Evolutionary conservation across 2,113 vertebrate genomes (phyloP).

Genomic region (Felis catus): F.catus_Fca126_mat1.0 CM031424.1:74495001-74495500

Average conservation of each 20-base stretch:
- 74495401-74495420: conserved; percentile 54
- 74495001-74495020: neutral
- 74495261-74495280: fast-evolving
- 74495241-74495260: neutral
- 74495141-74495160: neutral
- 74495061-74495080: neutral
- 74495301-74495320: conserved; percentile 64
- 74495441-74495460: neutral
- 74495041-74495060: neutral
- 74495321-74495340: conserved; percentile 55
- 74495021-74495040: neutral
- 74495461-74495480: neutral
- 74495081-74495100: neutral
- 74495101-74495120: neutral
- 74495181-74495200: neutral
- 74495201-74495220: conserved; percentile 8
- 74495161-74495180: neutral
- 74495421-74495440: conserved; percentile 36
- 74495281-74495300: neutral
- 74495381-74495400: neutral
- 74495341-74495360: conserved; percentile 28
- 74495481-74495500: neutral
- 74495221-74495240: neutral
- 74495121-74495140: neutral
- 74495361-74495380: neutral